These are phyloP conservation scores for Drosophila maculinotata DNA, from an alignment of 2,888 invertebrate species.

Conservation along the genomic window DNA sequence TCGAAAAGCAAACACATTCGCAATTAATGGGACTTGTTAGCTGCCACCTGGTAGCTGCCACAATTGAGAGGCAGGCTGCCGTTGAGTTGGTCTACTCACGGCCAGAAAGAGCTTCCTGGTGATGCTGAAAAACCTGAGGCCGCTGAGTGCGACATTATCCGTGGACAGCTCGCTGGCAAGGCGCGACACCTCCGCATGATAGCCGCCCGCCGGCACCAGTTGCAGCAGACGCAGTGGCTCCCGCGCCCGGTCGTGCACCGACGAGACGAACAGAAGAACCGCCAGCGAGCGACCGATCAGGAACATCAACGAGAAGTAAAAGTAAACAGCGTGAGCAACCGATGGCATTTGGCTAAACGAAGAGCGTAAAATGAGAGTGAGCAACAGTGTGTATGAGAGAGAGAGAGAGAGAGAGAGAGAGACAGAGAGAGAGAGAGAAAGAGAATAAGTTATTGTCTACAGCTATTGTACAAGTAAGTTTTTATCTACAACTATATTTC, in stretches of 20 bases:
- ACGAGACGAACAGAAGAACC: constrained; percentile 86
- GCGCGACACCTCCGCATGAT: constrained; percentile 84
- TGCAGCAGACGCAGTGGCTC: constrained; percentile 83
- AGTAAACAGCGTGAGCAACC: constrained; percentile 85
- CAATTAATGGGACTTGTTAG: constrained; percentile 16
- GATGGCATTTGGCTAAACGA: constrained; percentile 82
- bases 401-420: not conserved
- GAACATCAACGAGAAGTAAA: constrained; percentile 87
- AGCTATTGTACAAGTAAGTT: too few species aligned
- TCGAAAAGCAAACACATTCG: not conserved
- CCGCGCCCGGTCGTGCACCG: constrained; percentile 86
- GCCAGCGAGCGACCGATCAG: constrained; percentile 86
- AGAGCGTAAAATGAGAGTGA: not conserved
- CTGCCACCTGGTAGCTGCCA: constrained; percentile 9
- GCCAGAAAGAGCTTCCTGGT: constrained; percentile 82
- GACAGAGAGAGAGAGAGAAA: not conserved
- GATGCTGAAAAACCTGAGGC: constrained; percentile 82
- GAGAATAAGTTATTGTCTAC: not conserved
- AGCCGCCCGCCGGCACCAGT: constrained; percentile 84
- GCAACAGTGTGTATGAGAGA: too few species aligned
- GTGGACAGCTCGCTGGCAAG: constrained; percentile 78
- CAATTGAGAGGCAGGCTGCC: not conserved
- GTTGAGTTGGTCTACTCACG: too few species aligned
- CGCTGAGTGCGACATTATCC: constrained; percentile 81
- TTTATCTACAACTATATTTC: too few species aligned